Percentiles rank a stretch among this genome's conserved stretches.
Conservation (phyloP, 2,113 vertebrate species). For the Cavia aperea region DNA sequence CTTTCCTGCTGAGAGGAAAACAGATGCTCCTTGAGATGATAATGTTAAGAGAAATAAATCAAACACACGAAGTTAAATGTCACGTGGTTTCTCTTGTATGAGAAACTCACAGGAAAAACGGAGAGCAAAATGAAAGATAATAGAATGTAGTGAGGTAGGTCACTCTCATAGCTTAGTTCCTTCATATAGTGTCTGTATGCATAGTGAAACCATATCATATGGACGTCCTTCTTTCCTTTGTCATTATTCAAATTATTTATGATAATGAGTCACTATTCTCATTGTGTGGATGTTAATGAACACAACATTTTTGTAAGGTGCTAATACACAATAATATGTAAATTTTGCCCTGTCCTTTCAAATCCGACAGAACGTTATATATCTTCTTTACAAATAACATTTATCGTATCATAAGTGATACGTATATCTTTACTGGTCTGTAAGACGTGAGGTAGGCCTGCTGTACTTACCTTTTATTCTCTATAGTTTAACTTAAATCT, state of each 20-base stretch:
- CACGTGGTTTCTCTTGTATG: not conserved
- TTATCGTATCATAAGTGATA: not conserved
- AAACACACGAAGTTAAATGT: not conserved
- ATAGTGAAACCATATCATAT: not conserved
- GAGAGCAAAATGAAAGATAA: not conserved
- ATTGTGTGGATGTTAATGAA: not conserved
- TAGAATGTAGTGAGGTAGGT: not conserved
- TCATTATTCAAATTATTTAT: not conserved
- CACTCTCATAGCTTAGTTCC: not conserved
- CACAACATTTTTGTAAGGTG: not conserved
- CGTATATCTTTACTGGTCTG: not conserved
- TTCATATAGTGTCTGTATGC: not conserved
- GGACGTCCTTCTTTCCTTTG: not conserved
- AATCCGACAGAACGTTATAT: not conserved
- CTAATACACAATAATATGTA: not conserved
- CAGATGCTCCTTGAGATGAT: not conserved
- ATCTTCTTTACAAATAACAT: not conserved
- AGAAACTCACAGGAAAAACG: not conserved
- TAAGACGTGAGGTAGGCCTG: not conserved
- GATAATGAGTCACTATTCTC: not conserved
- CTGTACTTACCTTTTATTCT: not conserved
- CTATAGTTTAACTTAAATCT: not conserved
- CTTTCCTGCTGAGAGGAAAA: not conserved
- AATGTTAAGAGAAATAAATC: not conserved
- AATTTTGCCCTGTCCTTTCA: not conserved